Base-by-base conservation (phyloP, 2,888 invertebrate genomes). In the Petrolisthes manimaculis region DNA sequence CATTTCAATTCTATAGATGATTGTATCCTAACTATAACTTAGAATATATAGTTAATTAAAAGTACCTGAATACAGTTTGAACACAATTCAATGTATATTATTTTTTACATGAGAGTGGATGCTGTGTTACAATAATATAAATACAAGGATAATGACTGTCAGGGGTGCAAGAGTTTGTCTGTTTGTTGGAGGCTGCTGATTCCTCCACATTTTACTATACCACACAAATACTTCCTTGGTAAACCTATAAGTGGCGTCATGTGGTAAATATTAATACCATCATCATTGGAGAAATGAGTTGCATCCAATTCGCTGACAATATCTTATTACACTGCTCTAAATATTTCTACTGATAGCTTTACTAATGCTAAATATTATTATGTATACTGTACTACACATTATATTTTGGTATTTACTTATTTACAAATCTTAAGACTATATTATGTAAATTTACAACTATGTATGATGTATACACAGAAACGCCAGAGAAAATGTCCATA, bases 331-430 rank as follows among this genome's bases (percentile, higher is more conserved):
- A 67, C 18, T 67, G 12, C 67, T 14, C 67, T 12, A 67, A 14
- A 67, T 18, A 67, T 2, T 67, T 18, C 67, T 14, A 67, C 18
- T 14, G 67, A 67, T 74, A 21, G 8, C 24, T 74, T 74, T 24
- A 18, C 24, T 74, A 74, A 21, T 21, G 8, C 18, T 24, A 21
- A 18, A 5, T 5, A n/a, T 14, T 21, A 74, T 18, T 21, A 18
- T 74, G n/a, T 74, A 21, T 21, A 74, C 18, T 74, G 3, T 21
- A 74, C 18, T 24, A 12, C 24, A 18, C 4, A 77, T 9, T 51
- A 77, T 12, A 77, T 12, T 37, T 51, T 37, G 53, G 18, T 77
- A 77, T 77, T 77, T 37, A 37, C 77, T 77, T 77, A 77, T 77
- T 77, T 77, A 77, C 77, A 77, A 51, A n/a, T 9, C 51, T 37